Conservation (phyloP, 2,113 vertebrate species). For the Antigone vipio region DNA sequence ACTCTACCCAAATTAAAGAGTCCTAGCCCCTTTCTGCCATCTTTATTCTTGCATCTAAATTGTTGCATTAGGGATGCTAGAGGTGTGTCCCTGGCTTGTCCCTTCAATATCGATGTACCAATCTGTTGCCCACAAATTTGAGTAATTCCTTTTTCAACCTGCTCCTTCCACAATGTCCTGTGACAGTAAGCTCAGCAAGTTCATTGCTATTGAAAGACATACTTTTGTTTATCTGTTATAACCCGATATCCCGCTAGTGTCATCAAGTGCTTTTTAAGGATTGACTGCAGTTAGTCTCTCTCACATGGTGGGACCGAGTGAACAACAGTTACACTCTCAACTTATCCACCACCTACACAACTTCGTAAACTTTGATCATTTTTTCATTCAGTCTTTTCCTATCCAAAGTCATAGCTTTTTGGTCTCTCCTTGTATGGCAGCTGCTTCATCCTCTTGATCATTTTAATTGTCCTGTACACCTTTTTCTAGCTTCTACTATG, state of each 20-base stretch:
- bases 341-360: neutral
- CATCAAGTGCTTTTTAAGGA: neutral
- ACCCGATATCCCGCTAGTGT: neutral
- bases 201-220: neutral
- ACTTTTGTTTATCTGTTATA: neutral
- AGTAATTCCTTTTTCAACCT: neutral
- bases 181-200: neutral
- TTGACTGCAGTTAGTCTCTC: neutral
- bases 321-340: neutral
- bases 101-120: neutral
- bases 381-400: neutral
- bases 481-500: neutral
- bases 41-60: neutral
- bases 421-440: neutral
- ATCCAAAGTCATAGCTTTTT: neutral
- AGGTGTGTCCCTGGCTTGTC: neutral
- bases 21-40: neutral
- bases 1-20: neutral
- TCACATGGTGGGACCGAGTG: fast-evolving
- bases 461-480: neutral
- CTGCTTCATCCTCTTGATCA: neutral
- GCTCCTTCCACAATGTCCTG: neutral
- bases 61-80: neutral
- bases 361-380: neutral
- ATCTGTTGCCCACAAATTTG: neutral